Evolutionary conservation across 2,797 vertebrate genomes (phyloP), one percentile per base, ranked within the genome.

Genomic region (Sebastes cheni): DNA sequence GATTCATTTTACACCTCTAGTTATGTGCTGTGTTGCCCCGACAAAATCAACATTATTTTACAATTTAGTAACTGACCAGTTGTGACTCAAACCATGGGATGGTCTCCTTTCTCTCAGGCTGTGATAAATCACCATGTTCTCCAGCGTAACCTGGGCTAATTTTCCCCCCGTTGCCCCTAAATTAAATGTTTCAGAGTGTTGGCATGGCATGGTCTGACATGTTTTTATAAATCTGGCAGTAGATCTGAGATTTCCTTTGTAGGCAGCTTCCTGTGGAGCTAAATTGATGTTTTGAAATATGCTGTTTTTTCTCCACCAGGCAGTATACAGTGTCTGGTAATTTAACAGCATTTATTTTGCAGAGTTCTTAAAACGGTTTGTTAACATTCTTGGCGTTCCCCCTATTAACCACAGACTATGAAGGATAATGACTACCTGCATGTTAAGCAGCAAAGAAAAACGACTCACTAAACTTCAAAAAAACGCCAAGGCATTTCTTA

Each of bases 221-320:
- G 64, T 75, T 82, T 86, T 80, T 67, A 36, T 42, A 60, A 76
- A 82, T 79, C 70, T 86, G 87, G 75, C 82, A 79, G 27, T n/a
- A 62, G 69, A 82, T 85, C 68, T 83, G 83, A 81, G 39, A 1
- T 13, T 46, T 64, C 67, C 27, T 81, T 69, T 81, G 60, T 79
- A 30, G 30, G 58, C 58, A 36, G 72, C 66, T 87, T 85, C 82
- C 84, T 60, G 77, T 78, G 36, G 73, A 77, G 81, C 39, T 70
- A 67, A 87, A 86, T 72, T 71, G 58, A 80, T 81, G 69, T 84
- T 87, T 85, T 83, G 36, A 85, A 76, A 70, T 1, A 0, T 42
- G 67, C 52, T 30, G 30, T 67, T 22, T 8, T 59, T 34, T 16
- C 52, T 3, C 10, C 14, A 22, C 3, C 46, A 66, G 70, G 62